Percentiles rank a stretch among this genome's conserved stretches.
Evolutionary conservation across 2,797 vertebrate species (phyloP).

Genomic region (Emys orbicularis): DNA sequence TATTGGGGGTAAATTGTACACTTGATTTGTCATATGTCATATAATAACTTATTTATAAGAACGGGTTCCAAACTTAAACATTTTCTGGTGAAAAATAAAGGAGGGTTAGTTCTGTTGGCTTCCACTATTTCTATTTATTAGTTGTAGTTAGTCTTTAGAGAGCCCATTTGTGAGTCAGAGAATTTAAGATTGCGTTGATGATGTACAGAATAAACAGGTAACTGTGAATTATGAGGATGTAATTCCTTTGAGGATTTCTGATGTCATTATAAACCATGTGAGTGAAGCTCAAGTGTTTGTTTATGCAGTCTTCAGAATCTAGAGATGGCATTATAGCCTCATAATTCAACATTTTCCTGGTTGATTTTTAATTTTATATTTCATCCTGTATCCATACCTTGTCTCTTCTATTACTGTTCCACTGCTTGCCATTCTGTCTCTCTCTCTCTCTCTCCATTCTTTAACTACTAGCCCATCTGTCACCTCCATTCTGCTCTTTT

Average conservation of each 20-base stretch:
- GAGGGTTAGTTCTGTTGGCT: background rate
- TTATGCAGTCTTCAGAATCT: background rate
- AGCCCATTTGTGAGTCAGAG: background rate
- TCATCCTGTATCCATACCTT: background rate
- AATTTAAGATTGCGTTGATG: background rate
- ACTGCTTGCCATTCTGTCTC: background rate
- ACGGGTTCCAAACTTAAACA: background rate
- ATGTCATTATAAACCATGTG: background rate
- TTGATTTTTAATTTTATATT: background rate
- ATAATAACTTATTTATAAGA: background rate
- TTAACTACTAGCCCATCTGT: background rate
- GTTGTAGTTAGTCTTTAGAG: background rate
- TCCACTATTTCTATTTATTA: background rate
- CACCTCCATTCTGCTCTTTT: background rate
- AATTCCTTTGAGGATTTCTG: background rate
- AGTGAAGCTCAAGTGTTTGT: background rate
- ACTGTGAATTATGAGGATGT: background rate
- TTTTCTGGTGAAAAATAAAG: background rate
- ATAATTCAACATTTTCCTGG: background rate
- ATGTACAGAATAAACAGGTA: background rate
- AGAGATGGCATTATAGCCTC: background rate
- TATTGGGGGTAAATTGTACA: background rate
- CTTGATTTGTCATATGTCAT: background rate
- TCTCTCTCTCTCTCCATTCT: accelerated
- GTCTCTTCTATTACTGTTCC: background rate